Percentiles rank a stretch among this genome's conserved stretches.
phyloP scores from a whole-genome alignment of 2,113 vertebrate species.

The Piliocolobus tephrosceles region DNA sequence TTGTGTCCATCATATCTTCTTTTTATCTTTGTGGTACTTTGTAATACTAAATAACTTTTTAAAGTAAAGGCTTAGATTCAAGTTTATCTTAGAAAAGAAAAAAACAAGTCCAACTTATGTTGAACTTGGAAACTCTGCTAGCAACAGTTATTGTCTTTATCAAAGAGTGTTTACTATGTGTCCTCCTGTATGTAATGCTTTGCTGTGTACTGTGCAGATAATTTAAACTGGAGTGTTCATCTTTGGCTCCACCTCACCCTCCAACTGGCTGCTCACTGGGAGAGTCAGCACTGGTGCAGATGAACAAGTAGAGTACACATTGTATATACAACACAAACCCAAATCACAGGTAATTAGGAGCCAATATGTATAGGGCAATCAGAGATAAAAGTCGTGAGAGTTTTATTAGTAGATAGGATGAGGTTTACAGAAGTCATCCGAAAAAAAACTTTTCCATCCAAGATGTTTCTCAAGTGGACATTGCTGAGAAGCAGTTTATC shows the following conservation, averaged over 20 bases:
- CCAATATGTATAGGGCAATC: not conserved
- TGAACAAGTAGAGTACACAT: not conserved
- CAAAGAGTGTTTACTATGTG: not conserved
- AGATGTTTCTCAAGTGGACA: not conserved
- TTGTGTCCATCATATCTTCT: not conserved
- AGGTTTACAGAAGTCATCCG: not conserved
- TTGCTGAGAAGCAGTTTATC: not conserved
- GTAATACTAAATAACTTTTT: not conserved
- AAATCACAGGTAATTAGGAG: not conserved
- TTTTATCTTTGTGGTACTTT: not conserved
- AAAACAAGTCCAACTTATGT: not conserved
- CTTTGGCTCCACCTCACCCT: not conserved
- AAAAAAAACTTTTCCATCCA: not conserved
- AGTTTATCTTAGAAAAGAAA: not conserved
- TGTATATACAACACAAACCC: not conserved
- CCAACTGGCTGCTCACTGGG: not conserved
- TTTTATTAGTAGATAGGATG: not conserved
- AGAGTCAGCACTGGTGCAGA: not conserved
- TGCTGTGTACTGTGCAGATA: not conserved
- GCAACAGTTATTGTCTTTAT: not conserved
- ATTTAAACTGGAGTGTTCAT: not conserved
- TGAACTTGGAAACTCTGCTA: not conserved
- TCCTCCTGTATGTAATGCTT: not conserved
- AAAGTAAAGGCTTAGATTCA: not conserved
- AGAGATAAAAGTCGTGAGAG: not conserved